Evolutionary conservation across 2,888 invertebrate species (phyloP).

Genomic region (Gastracanthus pulcherrimus): DNA sequence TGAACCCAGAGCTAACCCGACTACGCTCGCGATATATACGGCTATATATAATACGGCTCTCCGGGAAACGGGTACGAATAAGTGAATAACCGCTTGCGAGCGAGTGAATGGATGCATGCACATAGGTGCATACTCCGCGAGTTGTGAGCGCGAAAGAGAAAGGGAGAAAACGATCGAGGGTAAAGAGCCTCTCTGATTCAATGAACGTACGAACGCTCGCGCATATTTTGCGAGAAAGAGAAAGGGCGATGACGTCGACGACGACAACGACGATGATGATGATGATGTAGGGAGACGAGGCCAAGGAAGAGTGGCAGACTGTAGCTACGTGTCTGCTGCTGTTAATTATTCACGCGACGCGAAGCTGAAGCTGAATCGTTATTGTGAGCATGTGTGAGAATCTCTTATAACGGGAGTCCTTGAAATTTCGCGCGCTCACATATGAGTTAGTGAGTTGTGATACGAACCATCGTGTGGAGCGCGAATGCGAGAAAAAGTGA

Average conservation of each 20-base stretch:
- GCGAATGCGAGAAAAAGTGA: no score
- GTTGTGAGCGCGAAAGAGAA: conserved; percentile 49
- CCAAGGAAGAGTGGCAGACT: conserved; percentile 44
- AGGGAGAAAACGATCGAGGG: conserved; percentile 48
- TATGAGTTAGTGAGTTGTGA: no score
- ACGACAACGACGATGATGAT: conserved; percentile 55
- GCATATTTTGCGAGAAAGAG: conserved; percentile 53
- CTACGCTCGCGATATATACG: not conserved
- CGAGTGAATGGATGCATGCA: not conserved
- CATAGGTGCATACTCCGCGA: conserved; percentile 19
- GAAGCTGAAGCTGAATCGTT: not conserved
- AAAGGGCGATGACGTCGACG: conserved; percentile 46
- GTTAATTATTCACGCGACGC: conserved; percentile 47
- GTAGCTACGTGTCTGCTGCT: no score
- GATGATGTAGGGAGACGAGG: conserved; percentile 63
- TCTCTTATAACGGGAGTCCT: conserved; percentile 44
- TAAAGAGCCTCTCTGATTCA: conserved; percentile 20
- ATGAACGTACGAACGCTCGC: conserved; percentile 16
- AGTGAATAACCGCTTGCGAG: conserved; percentile 8
- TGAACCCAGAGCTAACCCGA: not conserved
- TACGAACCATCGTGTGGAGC: no score
- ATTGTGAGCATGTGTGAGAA: conserved; percentile 25
- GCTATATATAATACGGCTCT: no score
- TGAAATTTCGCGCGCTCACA: not conserved
- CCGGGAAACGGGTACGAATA: no score